A percentile compares a stretch with the other conserved stretches of the same genome.
Conservation (phyloP, 2,888 invertebrate genomes). For the Carterocephalus palaemon region DNA sequence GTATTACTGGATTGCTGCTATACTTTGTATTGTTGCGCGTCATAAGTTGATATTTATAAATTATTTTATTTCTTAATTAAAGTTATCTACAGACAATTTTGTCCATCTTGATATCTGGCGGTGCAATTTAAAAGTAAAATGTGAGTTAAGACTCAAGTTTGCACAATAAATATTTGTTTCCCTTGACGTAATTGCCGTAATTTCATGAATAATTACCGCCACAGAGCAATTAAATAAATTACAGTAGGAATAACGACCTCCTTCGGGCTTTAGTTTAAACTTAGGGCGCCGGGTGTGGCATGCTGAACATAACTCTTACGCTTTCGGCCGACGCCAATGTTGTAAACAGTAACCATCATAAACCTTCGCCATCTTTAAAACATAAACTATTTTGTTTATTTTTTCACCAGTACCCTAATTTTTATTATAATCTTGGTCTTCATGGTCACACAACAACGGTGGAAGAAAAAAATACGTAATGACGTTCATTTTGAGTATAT, state of each 20-base stretch:
- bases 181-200: slow-evolving; percentile 76
- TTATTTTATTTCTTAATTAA: background rate
- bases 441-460: no score
- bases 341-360: slow-evolving; percentile 33
- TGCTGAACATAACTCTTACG: slow-evolving; percentile 49
- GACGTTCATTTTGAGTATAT: no score
- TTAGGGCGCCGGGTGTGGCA: slow-evolving; percentile 68
- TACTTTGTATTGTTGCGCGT: no score
- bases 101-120: slow-evolving; percentile 63
- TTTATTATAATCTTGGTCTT: no score
- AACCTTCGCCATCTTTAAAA: no score
- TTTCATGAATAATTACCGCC: slow-evolving; percentile 79
- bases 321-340: slow-evolving; percentile 34
- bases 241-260: slow-evolving; percentile 74
- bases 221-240: slow-evolving; percentile 79
- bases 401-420: no score
- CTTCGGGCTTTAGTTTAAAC: slow-evolving; percentile 72
- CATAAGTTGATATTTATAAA: no score
- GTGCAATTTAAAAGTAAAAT: slow-evolving; percentile 74
- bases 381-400: no score
- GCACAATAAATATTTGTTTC: slow-evolving; percentile 79
- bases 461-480: no score
- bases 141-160: slow-evolving; percentile 76
- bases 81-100: slow-evolving; percentile 15
- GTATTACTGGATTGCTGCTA: no score